Evolutionary conservation across 2,797 vertebrate genomes (phyloP).

Genomic region (Aplochiton taeniatus): DNA sequence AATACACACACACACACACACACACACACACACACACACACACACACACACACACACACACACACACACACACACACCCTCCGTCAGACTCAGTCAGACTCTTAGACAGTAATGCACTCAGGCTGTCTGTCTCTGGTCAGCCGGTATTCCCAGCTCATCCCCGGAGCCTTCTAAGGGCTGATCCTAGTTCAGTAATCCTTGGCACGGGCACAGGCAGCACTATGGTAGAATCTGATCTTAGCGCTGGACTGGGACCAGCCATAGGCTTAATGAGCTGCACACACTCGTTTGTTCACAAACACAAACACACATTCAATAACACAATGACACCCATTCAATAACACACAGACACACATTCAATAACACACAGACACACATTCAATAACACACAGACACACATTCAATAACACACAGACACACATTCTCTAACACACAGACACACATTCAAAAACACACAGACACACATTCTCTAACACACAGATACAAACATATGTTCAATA

Average conservation of each 20-base stretch:
- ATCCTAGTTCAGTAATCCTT: neutral
- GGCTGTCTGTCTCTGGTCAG: slow-evolving; percentile 4
- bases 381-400: no score
- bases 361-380: no score
- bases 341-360: no score
- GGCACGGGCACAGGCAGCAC: neutral
- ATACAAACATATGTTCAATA: no score
- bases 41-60: neutral
- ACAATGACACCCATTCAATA: no score
- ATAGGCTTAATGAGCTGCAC: neutral
- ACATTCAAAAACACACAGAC: no score
- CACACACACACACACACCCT: neutral
- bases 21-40: slow-evolving; percentile 20
- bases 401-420: no score
- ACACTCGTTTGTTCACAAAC: neutral
- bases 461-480: no score
- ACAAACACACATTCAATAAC: neutral
- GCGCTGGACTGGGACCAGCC: neutral
- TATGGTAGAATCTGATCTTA: neutral
- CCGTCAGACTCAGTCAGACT: neutral
- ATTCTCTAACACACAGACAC: no score
- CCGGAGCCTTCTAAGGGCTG: slow-evolving; percentile 36
- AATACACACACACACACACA: slow-evolving; percentile 24
- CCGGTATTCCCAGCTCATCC: slow-evolving; percentile 53
- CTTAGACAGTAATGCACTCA: neutral